phyloP scores from a whole-genome alignment of 2,888 invertebrate genomes.

The Limnephilus marmoratus region DNA sequence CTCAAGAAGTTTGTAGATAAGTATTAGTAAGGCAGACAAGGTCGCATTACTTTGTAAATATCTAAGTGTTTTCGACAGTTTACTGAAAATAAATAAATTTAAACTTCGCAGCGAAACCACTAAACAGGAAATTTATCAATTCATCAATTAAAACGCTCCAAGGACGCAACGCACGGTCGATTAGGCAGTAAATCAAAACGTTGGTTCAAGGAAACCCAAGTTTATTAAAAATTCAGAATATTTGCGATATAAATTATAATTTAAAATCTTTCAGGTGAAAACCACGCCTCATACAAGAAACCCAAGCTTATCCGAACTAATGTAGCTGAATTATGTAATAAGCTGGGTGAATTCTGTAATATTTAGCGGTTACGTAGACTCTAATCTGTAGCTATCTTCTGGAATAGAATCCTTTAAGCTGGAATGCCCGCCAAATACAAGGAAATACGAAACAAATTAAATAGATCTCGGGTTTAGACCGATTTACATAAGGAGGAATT shows the following conservation, averaged over 20 bases:
- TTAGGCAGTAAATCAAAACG: background rate
- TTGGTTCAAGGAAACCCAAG: background rate
- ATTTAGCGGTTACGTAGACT: background rate
- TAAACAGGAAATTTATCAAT: too few species aligned
- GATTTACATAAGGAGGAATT: background rate
- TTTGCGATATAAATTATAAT: background rate
- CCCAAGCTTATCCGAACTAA: background rate
- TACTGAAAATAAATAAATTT: too few species aligned
- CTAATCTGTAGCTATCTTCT: background rate
- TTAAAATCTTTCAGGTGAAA: background rate
- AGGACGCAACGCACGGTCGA: background rate
- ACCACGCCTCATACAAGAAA: background rate
- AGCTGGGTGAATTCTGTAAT: background rate
- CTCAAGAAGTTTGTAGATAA: background rate
- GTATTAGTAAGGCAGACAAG: background rate
- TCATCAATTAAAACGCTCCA: background rate
- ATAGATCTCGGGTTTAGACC: background rate
- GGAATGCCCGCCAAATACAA: background rate
- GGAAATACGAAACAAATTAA: background rate
- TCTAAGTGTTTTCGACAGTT: too few species aligned
- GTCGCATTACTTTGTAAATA: background rate
- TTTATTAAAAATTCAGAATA: background rate
- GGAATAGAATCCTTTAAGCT: background rate
- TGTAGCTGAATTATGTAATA: background rate
- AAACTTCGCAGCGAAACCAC: too few species aligned